Evolutionary conservation across 2,888 invertebrate genomes (phyloP).

Genomic region (Lissonota sp.): DNA sequence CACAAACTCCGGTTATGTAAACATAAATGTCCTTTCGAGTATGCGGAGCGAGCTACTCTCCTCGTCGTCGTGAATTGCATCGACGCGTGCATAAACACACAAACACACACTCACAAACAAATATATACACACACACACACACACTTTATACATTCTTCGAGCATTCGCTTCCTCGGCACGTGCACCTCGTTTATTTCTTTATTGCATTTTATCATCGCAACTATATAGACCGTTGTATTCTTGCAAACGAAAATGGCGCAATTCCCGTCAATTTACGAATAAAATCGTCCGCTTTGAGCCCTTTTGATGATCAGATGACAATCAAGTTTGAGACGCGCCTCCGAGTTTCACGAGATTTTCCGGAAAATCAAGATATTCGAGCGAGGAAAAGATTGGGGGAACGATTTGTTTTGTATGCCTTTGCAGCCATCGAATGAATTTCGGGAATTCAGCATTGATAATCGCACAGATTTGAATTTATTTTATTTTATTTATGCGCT

Average conservation of each 20-base stretch:
- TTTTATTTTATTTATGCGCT: too few species aligned
- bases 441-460: too few species aligned
- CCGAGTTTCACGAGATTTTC: too few species aligned
- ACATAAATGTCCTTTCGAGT: slow-evolving; percentile 53
- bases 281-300: background rate
- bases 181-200: slow-evolving; percentile 50
- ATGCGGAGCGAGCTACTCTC: slow-evolving; percentile 29
- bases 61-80: slow-evolving; percentile 29
- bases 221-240: slow-evolving; percentile 3
- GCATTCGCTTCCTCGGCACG: slow-evolving; percentile 48
- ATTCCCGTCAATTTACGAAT: background rate
- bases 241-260: background rate
- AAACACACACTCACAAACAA: slow-evolving; percentile 30
- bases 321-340: too few species aligned
- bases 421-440: too few species aligned
- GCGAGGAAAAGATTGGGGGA: too few species aligned
- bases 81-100: slow-evolving; percentile 20
- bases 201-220: slow-evolving; percentile 48
- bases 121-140: background rate
- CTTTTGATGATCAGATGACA: background rate
- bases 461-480: too few species aligned
- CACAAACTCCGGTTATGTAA: slow-evolving; percentile 56
- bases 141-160: too few species aligned
- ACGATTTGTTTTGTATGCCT: too few species aligned
- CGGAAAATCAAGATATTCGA: too few species aligned